These are phyloP conservation scores for Amyelois transitella DNA, from an alignment of 1,140 invertebrate species.

Conservation along the genomic window DNA sequence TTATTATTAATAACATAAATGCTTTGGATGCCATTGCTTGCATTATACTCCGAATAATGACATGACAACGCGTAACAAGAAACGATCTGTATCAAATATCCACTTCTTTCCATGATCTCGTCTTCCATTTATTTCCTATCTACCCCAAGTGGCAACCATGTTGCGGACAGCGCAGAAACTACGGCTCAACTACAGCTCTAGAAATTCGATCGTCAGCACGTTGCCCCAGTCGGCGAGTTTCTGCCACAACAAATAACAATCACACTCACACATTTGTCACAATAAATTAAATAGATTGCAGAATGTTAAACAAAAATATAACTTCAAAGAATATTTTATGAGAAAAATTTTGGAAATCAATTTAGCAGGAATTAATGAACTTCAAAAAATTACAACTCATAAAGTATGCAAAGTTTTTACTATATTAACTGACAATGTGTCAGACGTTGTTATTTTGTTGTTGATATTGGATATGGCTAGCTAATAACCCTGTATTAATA, in stretches of 20 bases:
- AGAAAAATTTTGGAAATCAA: too few species aligned
- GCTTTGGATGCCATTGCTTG: too few species aligned
- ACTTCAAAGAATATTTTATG: too few species aligned
- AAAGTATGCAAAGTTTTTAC: too few species aligned
- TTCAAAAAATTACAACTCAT: too few species aligned
- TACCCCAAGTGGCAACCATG: not conserved
- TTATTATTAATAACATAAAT: too few species aligned
- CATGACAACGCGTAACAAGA: too few species aligned
- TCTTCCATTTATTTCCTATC: constrained; percentile 4
- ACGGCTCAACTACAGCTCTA: constrained; percentile 4
- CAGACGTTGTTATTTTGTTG: not conserved
- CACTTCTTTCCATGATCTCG: not conserved
- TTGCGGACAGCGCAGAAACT: not conserved
- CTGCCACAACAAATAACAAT: not conserved
- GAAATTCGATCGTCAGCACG: constrained; percentile 18
- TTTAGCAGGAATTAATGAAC: too few species aligned
- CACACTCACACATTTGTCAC: not conserved
- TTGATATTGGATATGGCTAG: constrained; percentile 29
- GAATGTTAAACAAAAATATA: too few species aligned
- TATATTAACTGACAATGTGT: not conserved
- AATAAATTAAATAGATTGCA: too few species aligned
- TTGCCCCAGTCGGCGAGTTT: constrained; percentile 7
- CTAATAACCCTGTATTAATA: constrained; percentile 51
- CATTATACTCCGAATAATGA: too few species aligned
- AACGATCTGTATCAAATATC: not conserved